Evolutionary conservation across 1,140 invertebrate genomes (phyloP), one percentile per base, ranked within the genome.

Genomic region (Drosophila mojavensis): DNA sequence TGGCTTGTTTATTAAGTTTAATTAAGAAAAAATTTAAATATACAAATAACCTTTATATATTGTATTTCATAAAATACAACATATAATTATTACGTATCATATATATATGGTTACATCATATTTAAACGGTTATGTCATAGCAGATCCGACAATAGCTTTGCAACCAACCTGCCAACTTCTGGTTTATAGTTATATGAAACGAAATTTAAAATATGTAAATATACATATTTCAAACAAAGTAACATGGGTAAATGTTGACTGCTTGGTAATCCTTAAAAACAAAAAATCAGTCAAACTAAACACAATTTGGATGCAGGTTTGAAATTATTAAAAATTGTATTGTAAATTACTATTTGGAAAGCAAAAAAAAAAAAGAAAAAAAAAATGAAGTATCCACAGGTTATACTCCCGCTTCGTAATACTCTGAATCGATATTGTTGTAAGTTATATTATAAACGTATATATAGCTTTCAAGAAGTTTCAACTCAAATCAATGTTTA

Each of bases 371-470:
- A 50, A 7, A 33, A 54, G 30, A 11, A n/a, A 0, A 17, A 50
- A 7, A 41, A 58, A 58, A 77, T 62, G 60, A 60, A 28, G 2
- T 6, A 13, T 39, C 4, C 4, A 43, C 0, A 10, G 24, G 4
- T 58, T 11, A 9, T 9, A 1, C 0, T 6, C 39, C 30, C 41
- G 1, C 6, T 51, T 10, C 53, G 36, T 6, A 4, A 4, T 15
- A 15, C 11, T 3, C 43, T 6, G 17, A 51, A 9, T 17, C 33
- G 41, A 13, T 5, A 9, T 82, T 33, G 28, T 17, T 9, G 79
- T 81, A 78, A 81, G 79, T 28, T 33, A 15, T 11, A 5, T 5
- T 11, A 3, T 5, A 50, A n/a, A n/a, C n/a, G 10, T n/a, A 4
- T 66, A 50, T 33, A 13, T 33, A 33, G 9, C 5, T 24, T 15